Evolutionary conservation across 2,888 invertebrate genomes (phyloP).

Genomic region (Mallateleia sp.): DNA sequence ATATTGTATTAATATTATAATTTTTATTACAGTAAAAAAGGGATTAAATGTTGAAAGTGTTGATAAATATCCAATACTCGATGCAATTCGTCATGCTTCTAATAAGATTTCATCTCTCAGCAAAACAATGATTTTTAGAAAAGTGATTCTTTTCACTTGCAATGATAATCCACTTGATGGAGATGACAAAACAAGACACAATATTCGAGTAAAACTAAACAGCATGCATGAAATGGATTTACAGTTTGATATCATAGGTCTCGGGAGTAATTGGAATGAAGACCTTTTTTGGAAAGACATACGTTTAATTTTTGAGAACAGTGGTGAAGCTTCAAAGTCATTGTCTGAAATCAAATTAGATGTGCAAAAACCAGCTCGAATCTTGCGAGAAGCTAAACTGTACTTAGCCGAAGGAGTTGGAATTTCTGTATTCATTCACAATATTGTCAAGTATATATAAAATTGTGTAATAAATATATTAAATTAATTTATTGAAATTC

Average conservation of each 20-base stretch:
- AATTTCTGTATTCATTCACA: conserved; percentile 52
- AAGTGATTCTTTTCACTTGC: conserved; percentile 74
- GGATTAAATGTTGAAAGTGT: conserved; percentile 32
- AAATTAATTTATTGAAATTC: too few species aligned
- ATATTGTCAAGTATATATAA: conserved; percentile 59
- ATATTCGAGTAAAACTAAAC: conserved; percentile 69
- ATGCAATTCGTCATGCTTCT: conserved; percentile 71
- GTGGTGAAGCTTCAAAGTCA: conserved; percentile 32
- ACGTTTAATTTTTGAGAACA: conserved; percentile 68
- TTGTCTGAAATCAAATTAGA: conserved; percentile 71
- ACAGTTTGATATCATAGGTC: conserved; percentile 73
- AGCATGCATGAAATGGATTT: conserved; percentile 71
- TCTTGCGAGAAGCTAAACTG: conserved; percentile 61
- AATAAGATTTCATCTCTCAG: conserved; percentile 54
- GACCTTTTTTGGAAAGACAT: conserved; percentile 78
- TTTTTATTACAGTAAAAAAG: conserved; percentile 34
- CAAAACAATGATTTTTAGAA: conserved; percentile 64
- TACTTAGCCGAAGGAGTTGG: conserved; percentile 54
- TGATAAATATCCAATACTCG: conserved; percentile 65
- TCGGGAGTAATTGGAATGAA: conserved; percentile 71
- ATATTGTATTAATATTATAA: not conserved
- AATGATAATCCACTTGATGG: conserved; percentile 75
- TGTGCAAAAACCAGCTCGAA: conserved; percentile 71
- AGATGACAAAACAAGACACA: conserved; percentile 34
- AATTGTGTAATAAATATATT: too few species aligned